Conservation (phyloP, 1,140 invertebrate genomes). For the Lineus longissimus region DNA sequence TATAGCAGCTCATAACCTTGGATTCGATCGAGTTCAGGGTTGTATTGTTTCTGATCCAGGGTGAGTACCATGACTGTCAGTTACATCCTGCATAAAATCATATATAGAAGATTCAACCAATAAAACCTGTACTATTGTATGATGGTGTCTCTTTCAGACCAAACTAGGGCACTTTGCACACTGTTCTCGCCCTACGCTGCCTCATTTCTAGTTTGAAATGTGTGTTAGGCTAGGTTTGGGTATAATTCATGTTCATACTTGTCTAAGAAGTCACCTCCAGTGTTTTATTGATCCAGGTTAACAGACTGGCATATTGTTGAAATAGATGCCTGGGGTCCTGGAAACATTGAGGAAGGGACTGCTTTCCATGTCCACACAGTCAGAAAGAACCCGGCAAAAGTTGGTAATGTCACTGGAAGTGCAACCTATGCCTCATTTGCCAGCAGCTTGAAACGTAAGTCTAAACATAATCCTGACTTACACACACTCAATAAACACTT, state of each 20-base stretch:
- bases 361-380: constrained; percentile 58
- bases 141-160: too few species aligned
- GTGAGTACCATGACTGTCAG: constrained; percentile 40
- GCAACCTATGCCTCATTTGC: constrained; percentile 61
- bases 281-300: constrained; percentile 52
- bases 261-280: too few species aligned
- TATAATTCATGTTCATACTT: too few species aligned
- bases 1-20: constrained; percentile 61
- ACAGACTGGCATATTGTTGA: constrained; percentile 62
- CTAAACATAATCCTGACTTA: too few species aligned
- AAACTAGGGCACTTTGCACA: too few species aligned
- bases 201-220: too few species aligned
- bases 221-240: too few species aligned
- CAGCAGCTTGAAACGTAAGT: constrained; percentile 53
- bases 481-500: too few species aligned
- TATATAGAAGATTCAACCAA: too few species aligned
- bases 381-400: constrained; percentile 59
- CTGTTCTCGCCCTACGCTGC: too few species aligned
- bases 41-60: constrained; percentile 59
- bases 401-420: constrained; percentile 59
- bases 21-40: constrained; percentile 61
- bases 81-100: too few species aligned
- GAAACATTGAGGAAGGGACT: constrained; percentile 40
- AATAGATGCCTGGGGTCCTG: constrained; percentile 58
- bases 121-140: too few species aligned